Evolutionary conservation across 2,113 vertebrate species (phyloP), one percentile per base, ranked within the genome.

Genomic region (Gasterosteus aculeatus): DNA sequence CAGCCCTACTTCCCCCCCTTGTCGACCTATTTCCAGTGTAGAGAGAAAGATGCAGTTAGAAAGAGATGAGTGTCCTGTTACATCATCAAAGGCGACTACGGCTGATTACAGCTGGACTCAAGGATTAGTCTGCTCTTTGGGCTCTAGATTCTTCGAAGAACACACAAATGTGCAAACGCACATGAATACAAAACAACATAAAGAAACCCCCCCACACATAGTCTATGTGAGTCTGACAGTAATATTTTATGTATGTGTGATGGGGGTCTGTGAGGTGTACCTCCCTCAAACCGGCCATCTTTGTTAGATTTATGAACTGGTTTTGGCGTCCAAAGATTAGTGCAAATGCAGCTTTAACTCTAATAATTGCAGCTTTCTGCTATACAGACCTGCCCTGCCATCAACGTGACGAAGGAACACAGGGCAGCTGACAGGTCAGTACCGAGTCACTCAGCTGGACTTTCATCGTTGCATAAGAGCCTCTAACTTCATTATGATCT

Each of bases 101-200:
- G 67, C 63, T 69, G 78, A 73, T 75, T 81, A 57, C 56, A 78
- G 41, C 49, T 8, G 5, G 16, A 58, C 72, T 56, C 62, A 22
- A 39, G 71, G 75, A 84, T 84, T 81, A 81, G 47, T 78, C 49
- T 66, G 56, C 41, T 64, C 65, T 73, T 29, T 69, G 46, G 72
- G 63, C 62, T 41, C 74, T 51, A 18, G 49, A 76, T 69, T 77
- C 54, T 63, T 67, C 60, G 18, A 54, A 83, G 72, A 70, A 79
- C 57, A 26, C 71, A 78, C 44, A 76, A n/a, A 54, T 57, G n/a
- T 26, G 10, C 19, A 54, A 1, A 54, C 53, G 12, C 22, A 51
- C 19, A 47, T 26, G 22, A 42, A 42, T 42, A 42, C 9, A 42
- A 12, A 42, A 42, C 41, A 42, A 42, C 11, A 11, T 42, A 42